These are phyloP conservation scores for Pteronotus mesoamericanus DNA, from an alignment of 2,797 vertebrate genomes.

Conservation along the genomic window DNA sequence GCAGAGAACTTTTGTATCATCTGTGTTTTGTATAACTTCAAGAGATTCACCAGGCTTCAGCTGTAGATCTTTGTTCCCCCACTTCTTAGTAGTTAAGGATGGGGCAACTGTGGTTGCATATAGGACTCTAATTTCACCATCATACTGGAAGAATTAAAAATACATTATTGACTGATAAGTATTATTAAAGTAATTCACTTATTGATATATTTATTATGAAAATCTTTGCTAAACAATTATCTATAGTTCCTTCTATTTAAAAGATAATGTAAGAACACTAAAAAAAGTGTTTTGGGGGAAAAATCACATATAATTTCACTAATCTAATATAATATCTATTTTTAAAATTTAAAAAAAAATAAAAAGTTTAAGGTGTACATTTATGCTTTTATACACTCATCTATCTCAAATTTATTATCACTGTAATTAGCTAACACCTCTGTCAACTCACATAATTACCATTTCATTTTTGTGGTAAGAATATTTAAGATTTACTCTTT, in stretches of 20 bases:
- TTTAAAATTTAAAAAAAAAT: not conserved
- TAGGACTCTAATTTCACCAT: constrained; percentile 91
- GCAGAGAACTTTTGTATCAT: constrained; percentile 89
- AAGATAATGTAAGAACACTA: not conserved
- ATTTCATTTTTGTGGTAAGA: not conserved
- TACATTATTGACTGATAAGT: not conserved
- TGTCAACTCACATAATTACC: not conserved
- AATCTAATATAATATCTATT: not conserved
- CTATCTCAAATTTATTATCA: not conserved
- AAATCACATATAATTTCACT: not conserved
- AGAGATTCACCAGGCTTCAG: constrained; percentile 89
- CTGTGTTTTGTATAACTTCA: constrained; percentile 88
- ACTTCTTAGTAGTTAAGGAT: constrained; percentile 84
- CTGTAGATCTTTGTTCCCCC: constrained; percentile 87
- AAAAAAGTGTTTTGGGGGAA: not conserved
- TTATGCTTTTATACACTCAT: not conserved
- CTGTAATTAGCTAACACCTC: not conserved
- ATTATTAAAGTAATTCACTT: not conserved
- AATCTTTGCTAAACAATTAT: not conserved
- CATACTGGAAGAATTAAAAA: constrained; percentile 84
- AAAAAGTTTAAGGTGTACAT: not conserved
- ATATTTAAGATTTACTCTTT: not conserved
- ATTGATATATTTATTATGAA: not conserved
- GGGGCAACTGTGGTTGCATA: constrained; percentile 83
- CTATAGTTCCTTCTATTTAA: not conserved